Evolutionary conservation across 2,888 invertebrate species (phyloP).

Genomic region (Dynastes grantii): DNA sequence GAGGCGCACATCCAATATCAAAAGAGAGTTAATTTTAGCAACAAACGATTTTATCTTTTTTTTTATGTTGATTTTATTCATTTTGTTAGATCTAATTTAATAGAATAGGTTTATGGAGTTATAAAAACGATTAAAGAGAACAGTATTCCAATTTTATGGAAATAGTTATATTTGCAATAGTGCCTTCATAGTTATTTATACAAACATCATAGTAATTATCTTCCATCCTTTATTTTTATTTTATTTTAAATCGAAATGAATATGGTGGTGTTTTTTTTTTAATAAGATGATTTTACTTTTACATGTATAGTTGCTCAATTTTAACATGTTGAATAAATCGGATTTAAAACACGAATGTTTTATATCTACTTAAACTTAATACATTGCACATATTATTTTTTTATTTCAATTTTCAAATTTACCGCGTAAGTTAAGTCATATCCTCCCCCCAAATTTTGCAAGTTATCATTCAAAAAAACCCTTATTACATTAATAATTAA

Average conservation of each 20-base stretch:
- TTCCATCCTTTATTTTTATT: constrained; percentile 16
- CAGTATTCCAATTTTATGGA: constrained; percentile 49
- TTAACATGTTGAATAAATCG: constrained; percentile 6
- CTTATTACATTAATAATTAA: no score
- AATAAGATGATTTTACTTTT: not conserved
- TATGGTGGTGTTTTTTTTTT: not conserved
- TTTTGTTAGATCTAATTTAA: constrained; percentile 45
- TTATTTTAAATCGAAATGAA: constrained; percentile 1
- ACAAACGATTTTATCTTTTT: not conserved
- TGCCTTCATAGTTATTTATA: constrained; percentile 25
- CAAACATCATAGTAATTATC: not conserved
- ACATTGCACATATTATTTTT: not conserved
- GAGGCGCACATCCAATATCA: constrained; percentile 50
- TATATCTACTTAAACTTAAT: no score
- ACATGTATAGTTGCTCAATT: not conserved
- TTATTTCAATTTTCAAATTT: not conserved
- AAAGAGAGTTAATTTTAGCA: constrained; percentile 55
- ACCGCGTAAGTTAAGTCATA: not conserved
- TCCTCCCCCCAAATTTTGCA: not conserved
- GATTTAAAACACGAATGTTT: no score
- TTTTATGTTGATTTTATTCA: constrained; percentile 33
- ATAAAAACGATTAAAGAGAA: constrained; percentile 30
- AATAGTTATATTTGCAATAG: constrained; percentile 37
- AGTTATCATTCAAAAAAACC: no score
- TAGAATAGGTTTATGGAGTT: constrained; percentile 32